A percentile compares a stretch with the other conserved stretches of the same genome.
Evolutionary conservation across 2,888 invertebrate species (phyloP).

Genomic region (Cantharis rufa): DNA sequence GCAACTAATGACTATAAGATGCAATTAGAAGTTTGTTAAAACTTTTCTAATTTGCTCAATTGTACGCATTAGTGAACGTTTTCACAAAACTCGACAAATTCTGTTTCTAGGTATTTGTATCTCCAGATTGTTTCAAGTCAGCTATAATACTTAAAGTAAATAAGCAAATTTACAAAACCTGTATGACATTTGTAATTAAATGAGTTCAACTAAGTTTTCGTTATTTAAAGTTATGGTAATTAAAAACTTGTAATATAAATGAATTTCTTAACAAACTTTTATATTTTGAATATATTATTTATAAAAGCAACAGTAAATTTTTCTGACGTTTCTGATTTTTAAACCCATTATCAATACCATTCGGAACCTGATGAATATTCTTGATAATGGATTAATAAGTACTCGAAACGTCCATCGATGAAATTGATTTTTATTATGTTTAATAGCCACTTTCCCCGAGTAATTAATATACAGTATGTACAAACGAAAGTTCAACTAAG

Average conservation of each 20-base stretch:
- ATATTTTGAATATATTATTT: neutral
- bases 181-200: neutral
- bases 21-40: slow-evolving; percentile 2
- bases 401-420: too few species aligned
- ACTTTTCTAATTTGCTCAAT: slow-evolving; percentile 3
- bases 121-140: neutral
- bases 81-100: slow-evolving; percentile 2
- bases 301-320: too few species aligned
- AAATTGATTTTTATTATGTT: too few species aligned
- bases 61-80: slow-evolving; percentile 1
- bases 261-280: neutral
- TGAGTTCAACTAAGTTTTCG: neutral
- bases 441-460: too few species aligned
- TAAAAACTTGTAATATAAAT: neutral
- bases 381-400: too few species aligned
- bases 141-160: neutral
- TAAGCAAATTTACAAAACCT: neutral
- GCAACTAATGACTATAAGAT: neutral
- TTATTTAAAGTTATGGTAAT: neutral
- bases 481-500: too few species aligned
- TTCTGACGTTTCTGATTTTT: too few species aligned
- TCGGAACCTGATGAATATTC: too few species aligned
- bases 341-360: too few species aligned
- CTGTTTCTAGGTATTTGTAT: neutral
- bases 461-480: too few species aligned